Evolutionary conservation across 1,140 invertebrate genomes (phyloP), one percentile per base, ranked within the genome.

Genomic region (Akabosia matsudoensis): DNA sequence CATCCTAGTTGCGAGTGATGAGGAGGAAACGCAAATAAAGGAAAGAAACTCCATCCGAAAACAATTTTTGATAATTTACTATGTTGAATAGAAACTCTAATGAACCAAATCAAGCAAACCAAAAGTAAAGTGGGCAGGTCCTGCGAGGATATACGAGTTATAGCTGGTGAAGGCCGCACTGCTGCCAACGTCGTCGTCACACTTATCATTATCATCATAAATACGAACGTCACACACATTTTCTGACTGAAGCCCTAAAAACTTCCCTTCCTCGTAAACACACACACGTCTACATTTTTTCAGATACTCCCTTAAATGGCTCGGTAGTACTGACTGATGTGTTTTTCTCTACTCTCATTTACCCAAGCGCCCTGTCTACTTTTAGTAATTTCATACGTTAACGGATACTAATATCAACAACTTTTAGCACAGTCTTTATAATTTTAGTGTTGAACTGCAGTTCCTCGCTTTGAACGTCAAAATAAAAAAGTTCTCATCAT

Each of bases 21-120:
- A 67, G 14, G 54, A 61, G 28, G 24, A 67, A 67, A 30, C 61
- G 30, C 22, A 67, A 67, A 67, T 7, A 67, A 67, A 67, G 7
- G 37, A 45, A 61, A 31, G 61, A 67, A 67, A 30, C 28, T 30
- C 61, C 61, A 67, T 67, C 78, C 75, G 73, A 67, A 79, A 79
- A 79, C 78, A 79, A 79, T 79, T 79, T 79, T 79, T 77, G 78
- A 79, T 79, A 79, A 79, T 79, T 79, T 79, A 31, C 71, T 52
- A 77, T 7, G 70, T 28, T 79, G 78, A 79, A 79, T 79, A 77
- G 78, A 76, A 73, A 64, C 78, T 79, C 78, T 79, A 79, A 79
- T 79, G 78, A 79, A 79, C 67, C 78, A 79, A 75, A 79, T 79
- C 76, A 74, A 75, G 74, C 70, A 74, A 76, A 77, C 76, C 61